phyloP scores from a whole-genome alignment of 1,140 invertebrate species.

The Acyrthosiphon pisum region DNA sequence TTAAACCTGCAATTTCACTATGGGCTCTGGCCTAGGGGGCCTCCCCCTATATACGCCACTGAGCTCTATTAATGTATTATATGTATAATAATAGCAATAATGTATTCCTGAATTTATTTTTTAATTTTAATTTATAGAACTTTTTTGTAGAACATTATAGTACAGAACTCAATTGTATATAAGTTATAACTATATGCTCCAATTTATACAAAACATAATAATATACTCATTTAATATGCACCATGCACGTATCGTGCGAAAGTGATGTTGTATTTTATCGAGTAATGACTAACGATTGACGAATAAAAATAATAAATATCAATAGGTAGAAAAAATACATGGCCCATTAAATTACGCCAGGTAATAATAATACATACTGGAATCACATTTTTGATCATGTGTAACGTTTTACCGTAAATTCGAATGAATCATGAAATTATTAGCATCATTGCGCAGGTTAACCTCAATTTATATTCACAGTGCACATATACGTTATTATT shows the following conservation, averaged over 20 bases:
- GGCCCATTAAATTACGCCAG: not conserved
- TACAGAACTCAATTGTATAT: not conserved
- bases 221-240: not conserved
- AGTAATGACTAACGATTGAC: not conserved
- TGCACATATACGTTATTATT: not conserved
- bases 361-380: not conserved
- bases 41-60: no score
- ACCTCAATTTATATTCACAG: not conserved
- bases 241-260: not conserved
- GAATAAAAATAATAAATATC: not conserved
- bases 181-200: not conserved
- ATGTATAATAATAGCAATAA: not conserved
- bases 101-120: no score
- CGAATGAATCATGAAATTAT: constrained; percentile 24
- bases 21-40: no score
- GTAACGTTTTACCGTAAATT: constrained; percentile 35
- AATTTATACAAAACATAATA: not conserved
- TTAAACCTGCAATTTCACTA: no score
- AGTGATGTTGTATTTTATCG: not conserved
- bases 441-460: constrained; percentile 4
- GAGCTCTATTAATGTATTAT: no score
- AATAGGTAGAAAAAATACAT: not conserved
- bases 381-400: constrained; percentile 21
- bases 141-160: no score
- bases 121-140: no score